phyloP scores from a whole-genome alignment of 2,888 invertebrate species.

The Erynnis tages region DNA sequence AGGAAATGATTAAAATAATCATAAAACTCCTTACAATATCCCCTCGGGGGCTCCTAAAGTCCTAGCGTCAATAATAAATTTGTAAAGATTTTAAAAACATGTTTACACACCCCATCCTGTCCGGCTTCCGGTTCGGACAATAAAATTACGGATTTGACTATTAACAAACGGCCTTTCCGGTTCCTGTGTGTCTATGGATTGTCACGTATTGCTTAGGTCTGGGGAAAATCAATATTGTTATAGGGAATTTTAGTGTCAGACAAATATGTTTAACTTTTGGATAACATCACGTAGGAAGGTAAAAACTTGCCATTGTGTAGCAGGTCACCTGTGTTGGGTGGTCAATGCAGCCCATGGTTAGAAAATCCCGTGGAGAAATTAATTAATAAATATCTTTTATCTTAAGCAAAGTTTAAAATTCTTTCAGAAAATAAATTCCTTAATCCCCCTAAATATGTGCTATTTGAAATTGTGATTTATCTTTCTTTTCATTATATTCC shows the following conservation, averaged over 20 bases:
- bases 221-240: constrained; percentile 20
- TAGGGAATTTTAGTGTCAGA: background rate
- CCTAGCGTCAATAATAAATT: constrained; percentile 21
- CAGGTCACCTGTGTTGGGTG: too few species aligned
- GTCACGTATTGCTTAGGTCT: constrained; percentile 21
- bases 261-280: background rate
- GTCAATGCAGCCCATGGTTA: too few species aligned
- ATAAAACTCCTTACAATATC: constrained; percentile 21
- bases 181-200: constrained; percentile 21
- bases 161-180: constrained; percentile 25
- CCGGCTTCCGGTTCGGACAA: constrained; percentile 22
- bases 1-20: constrained; percentile 24
- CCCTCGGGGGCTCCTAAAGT: constrained; percentile 11
- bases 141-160: constrained; percentile 21
- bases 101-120: constrained; percentile 34
- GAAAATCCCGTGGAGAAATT: too few species aligned
- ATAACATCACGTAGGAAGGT: background rate
- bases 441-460: too few species aligned
- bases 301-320: background rate
- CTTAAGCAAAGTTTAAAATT: too few species aligned
- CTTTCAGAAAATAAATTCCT: too few species aligned
- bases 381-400: too few species aligned
- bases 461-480: too few species aligned
- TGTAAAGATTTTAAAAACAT: constrained; percentile 30
- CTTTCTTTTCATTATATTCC: too few species aligned